These are phyloP conservation scores for Aplysina aerophoba DNA, from an alignment of 37 sponge, comb jelly and placozoan species.

Conservation along the genomic window DNA sequence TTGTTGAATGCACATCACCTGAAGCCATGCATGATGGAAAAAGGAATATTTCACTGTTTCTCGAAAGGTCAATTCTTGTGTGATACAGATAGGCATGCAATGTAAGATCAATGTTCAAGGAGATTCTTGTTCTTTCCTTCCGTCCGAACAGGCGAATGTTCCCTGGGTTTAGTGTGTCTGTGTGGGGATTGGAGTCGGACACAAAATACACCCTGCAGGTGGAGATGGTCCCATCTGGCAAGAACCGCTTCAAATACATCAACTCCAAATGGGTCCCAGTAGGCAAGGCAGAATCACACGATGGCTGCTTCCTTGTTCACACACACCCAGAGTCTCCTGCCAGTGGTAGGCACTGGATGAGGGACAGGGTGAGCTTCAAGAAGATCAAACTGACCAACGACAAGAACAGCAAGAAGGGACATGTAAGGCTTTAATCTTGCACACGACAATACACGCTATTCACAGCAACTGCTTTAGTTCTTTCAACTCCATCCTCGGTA, in stretches of 20 bases:
- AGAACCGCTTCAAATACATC: slow-evolving; percentile 86
- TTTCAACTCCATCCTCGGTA: too few relatives aligned
- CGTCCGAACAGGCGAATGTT: slow-evolving; percentile 85
- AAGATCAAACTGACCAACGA: slow-evolving; percentile 85
- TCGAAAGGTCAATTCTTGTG: too few relatives aligned
- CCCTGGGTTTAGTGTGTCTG: slow-evolving; percentile 58
- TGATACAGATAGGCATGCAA: too few relatives aligned
- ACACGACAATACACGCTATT: neutral
- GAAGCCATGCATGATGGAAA: too few relatives aligned
- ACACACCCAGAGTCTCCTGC: slow-evolving; percentile 75
- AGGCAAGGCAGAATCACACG: slow-evolving; percentile 75
- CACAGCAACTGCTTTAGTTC: neutral
- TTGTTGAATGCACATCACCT: too few relatives aligned
- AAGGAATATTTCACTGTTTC: too few relatives aligned
- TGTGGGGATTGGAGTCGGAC: slow-evolving; percentile 72
- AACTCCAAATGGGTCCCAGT: slow-evolving; percentile 82
- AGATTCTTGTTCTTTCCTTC: too few relatives aligned
- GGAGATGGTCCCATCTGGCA: slow-evolving; percentile 71
- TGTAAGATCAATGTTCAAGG: too few relatives aligned
- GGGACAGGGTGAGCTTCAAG: slow-evolving; percentile 69
- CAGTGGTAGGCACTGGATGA: slow-evolving; percentile 78
- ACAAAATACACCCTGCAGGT: slow-evolving; percentile 67
- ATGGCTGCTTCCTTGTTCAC: slow-evolving; percentile 42
- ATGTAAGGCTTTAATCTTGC: slow-evolving; percentile 48
- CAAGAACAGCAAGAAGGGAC: slow-evolving; percentile 58